Percentiles rank a stretch among this genome's conserved stretches.
phyloP scores from a whole-genome alignment of 2,113 vertebrate genomes.

The Tragelaphus strepsiceros region DNA sequence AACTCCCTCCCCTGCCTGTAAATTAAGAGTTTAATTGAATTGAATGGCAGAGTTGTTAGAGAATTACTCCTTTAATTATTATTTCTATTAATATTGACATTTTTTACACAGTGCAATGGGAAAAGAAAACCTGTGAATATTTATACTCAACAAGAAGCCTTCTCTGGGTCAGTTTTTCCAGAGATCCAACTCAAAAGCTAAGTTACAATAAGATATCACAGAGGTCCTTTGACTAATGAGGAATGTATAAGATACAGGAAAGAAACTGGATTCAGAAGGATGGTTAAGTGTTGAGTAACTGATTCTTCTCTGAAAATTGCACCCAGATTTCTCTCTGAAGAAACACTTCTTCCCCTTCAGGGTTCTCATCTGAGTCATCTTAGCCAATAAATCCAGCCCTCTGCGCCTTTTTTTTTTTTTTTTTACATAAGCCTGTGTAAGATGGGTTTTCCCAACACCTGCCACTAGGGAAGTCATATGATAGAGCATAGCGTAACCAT shows the following conservation, averaged over 20 bases:
- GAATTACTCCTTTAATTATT: neutral
- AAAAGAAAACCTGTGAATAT: neutral
- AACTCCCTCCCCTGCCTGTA: neutral
- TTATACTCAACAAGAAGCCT: neutral
- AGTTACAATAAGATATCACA: neutral
- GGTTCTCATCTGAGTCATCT: neutral
- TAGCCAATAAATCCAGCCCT: neutral
- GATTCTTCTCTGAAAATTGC: neutral
- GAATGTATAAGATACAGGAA: neutral
- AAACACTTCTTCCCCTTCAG: neutral
- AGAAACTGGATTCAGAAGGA: neutral
- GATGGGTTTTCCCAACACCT: neutral
- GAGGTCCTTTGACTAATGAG: neutral
- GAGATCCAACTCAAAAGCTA: neutral
- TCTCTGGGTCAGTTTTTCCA: neutral
- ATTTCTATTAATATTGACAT: neutral
- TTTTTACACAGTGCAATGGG: neutral
- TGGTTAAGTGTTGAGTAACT: neutral
- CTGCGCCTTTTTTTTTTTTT: neutral
- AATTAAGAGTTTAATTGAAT: neutral
- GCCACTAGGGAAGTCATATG: neutral
- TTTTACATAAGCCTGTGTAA: neutral
- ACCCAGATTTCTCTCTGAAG: neutral
- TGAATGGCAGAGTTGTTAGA: neutral
- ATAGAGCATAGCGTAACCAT: neutral